phyloP scores from a whole-genome alignment of 2,113 vertebrate species.

The Hemicordylus capensis region DNA sequence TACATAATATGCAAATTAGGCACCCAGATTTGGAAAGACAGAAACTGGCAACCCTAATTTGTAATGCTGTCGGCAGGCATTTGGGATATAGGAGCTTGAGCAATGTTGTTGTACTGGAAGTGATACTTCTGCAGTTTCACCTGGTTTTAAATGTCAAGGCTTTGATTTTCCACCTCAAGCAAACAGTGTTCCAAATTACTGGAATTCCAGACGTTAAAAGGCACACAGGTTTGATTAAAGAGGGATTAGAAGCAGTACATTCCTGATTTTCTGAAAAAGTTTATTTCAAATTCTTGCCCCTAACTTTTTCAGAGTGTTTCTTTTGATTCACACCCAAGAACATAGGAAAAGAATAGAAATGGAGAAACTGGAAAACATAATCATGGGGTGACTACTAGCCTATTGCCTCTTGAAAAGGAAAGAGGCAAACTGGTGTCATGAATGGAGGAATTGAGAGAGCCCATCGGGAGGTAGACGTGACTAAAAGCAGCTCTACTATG shows the following conservation, averaged over 20 bases:
- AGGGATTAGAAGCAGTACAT: not conserved
- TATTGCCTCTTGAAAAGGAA: conserved; percentile 27
- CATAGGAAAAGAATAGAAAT: not conserved
- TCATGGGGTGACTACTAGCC: conserved; percentile 21
- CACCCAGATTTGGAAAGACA: too few species aligned
- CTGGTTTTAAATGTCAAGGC: not conserved
- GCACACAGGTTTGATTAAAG: not conserved
- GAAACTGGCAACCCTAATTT: not conserved
- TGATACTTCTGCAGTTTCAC: not conserved
- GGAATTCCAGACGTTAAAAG: not conserved
- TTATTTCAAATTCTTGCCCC: not conserved
- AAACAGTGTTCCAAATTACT: conserved; percentile 1
- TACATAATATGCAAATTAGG: too few species aligned
- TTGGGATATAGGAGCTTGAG: not conserved
- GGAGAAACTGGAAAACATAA: not conserved
- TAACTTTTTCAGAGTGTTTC: not conserved
- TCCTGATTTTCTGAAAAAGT: not conserved
- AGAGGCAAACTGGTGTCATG: conserved; percentile 36
- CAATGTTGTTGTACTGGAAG: conserved; percentile 11
- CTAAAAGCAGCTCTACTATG: conserved; percentile 57
- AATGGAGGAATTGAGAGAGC: not conserved
- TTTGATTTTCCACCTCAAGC: not conserved
- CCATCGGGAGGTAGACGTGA: conserved; percentile 47
- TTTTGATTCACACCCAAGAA: not conserved
- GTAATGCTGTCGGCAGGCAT: not conserved